These are phyloP conservation scores for Bufo bufo DNA, from an alignment of 2,113 vertebrate genomes.

Conservation along the genomic window DNA sequence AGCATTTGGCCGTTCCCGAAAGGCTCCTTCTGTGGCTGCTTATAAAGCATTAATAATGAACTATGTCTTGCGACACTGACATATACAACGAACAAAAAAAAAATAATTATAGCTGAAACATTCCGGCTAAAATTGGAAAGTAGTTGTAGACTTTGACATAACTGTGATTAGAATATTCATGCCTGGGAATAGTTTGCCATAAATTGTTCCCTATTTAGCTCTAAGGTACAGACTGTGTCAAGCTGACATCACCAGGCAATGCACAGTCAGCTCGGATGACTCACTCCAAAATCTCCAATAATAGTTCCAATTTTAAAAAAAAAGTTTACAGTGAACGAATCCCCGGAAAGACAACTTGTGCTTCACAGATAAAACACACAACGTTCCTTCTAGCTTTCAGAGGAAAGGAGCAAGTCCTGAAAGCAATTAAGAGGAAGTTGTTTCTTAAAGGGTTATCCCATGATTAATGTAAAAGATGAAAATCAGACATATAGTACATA, in stretches of 20 bases:
- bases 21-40: constrained; percentile 1
- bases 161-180: constrained; percentile 46
- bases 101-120: constrained; percentile 21
- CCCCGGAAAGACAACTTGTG: constrained; percentile 27
- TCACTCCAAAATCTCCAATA: constrained; percentile 50
- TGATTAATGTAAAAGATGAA: too few species aligned
- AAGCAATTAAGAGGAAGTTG: not conserved
- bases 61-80: not conserved
- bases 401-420: constrained; percentile 15
- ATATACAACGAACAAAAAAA: constrained; percentile 34
- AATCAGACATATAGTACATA: too few species aligned
- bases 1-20: not conserved
- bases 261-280: constrained; percentile 31
- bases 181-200: constrained; percentile 14
- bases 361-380: constrained; percentile 30
- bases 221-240: constrained; percentile 44
- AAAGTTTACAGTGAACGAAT: constrained; percentile 50
- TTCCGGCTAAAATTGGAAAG: constrained; percentile 25
- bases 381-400: constrained; percentile 24
- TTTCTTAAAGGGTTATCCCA: not conserved
- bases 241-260: constrained; percentile 37
- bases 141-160: constrained; percentile 24
- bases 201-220: constrained; percentile 26
- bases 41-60: constrained; percentile 23
- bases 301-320: constrained; percentile 41